Conservation (phyloP, 2,797 vertebrate genomes). For the Lithobates pipiens region DNA sequence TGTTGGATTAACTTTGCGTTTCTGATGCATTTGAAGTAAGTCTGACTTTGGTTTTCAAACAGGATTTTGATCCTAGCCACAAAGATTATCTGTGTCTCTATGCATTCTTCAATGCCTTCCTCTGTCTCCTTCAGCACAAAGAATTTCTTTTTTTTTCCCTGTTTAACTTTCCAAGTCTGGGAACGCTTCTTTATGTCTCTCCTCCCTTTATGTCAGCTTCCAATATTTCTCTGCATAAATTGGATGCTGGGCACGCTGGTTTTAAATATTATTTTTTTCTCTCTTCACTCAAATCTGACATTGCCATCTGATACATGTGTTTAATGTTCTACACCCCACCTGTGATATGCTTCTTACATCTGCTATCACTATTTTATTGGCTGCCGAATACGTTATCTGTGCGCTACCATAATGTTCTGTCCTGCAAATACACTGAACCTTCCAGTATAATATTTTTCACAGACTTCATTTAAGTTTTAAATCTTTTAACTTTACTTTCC, state of each 20-base stretch:
- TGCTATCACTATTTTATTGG: constrained; percentile 58
- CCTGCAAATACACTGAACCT: constrained; percentile 47
- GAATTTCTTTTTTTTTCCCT: constrained; percentile 28
- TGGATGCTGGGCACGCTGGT: constrained; percentile 26
- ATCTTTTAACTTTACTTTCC: constrained; percentile 47
- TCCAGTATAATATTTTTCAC: constrained; percentile 42
- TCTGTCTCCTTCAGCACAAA: constrained; percentile 35
- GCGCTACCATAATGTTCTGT: constrained; percentile 49
- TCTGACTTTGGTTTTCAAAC: constrained; percentile 46
- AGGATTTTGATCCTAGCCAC: constrained; percentile 43
- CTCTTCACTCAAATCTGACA: constrained; percentile 58
- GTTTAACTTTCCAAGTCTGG: constrained; percentile 33
- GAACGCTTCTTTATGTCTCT: constrained; percentile 35
- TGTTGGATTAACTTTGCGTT: constrained; percentile 46
- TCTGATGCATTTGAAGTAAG: constrained; percentile 49
- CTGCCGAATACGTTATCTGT: constrained; percentile 47
- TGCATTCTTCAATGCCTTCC: constrained; percentile 31
- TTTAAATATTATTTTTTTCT: constrained; percentile 52
- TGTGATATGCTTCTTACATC: constrained; percentile 58
- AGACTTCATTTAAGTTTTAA: constrained; percentile 45
- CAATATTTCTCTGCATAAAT: constrained; percentile 47
- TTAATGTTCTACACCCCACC: constrained; percentile 56
- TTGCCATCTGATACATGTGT: constrained; percentile 59
- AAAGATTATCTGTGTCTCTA: constrained; percentile 48
- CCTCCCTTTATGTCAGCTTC: constrained; percentile 39